phyloP scores from a whole-genome alignment of 2,888 invertebrate genomes.

The Alloplasta piceator region DNA sequence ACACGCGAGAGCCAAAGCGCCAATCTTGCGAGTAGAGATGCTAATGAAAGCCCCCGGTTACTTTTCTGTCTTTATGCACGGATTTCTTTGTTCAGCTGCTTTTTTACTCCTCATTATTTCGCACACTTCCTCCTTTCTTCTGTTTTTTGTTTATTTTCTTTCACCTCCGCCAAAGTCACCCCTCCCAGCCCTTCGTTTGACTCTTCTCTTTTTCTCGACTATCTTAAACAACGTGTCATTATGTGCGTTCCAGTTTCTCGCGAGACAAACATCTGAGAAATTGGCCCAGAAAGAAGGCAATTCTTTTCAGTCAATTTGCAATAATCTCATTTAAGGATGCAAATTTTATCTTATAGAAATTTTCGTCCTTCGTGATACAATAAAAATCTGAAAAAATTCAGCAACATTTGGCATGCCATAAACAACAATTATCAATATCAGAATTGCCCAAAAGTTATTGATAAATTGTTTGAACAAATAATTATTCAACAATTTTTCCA shows the following conservation, averaged over 20 bases:
- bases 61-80: slow-evolving; percentile 64
- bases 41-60: slow-evolving; percentile 76
- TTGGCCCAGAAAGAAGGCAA: not conserved
- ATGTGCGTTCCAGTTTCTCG: slow-evolving; percentile 21
- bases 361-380: too few species aligned
- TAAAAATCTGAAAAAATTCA: too few species aligned
- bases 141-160: slow-evolving; percentile 49
- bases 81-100: slow-evolving; percentile 64
- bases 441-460: too few species aligned
- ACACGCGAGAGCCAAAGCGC: slow-evolving; percentile 70
- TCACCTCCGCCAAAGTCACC: slow-evolving; percentile 14
- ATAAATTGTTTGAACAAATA: too few species aligned
- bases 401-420: too few species aligned
- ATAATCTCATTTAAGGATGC: not conserved
- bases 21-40: slow-evolving; percentile 79
- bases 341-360: too few species aligned
- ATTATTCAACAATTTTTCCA: too few species aligned
- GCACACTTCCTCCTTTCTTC: slow-evolving; percentile 66
- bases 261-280: slow-evolving; percentile 4
- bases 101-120: slow-evolving; percentile 55
- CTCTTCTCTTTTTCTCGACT: slow-evolving; percentile 38
- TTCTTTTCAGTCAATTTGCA: not conserved
- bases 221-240: slow-evolving; percentile 42
- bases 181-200: slow-evolving; percentile 13
- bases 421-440: too few species aligned